Evolutionary conservation across 2,113 vertebrate genomes (phyloP), one percentile per base, ranked within the genome.

Genomic region (Chrysemys picta): DNA sequence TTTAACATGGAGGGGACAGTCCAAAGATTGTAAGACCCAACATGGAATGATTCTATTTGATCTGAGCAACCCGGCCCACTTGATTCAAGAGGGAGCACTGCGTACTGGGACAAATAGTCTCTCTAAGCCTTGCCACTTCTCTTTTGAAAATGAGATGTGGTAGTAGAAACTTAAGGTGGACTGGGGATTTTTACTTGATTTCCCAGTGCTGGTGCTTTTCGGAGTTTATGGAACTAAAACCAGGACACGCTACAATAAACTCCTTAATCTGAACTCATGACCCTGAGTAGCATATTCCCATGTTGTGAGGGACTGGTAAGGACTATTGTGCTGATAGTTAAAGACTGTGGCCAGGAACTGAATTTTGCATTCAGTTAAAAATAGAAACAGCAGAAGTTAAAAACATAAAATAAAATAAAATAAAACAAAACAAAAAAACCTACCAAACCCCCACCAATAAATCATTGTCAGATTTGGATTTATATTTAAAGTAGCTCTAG

Each of bases 41-140:
- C 38, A 45, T 22, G 8, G 35, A 6, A 53, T 79, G 42, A 3
- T 65, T 9, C n/a, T 69, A 13, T 4, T 78, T 91, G 22, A 53
- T 13, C 49, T 50, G 56, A 56, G 57, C 25, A 85, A 52, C 76
- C 45, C 0, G 1, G 35, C 0, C 0, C 14, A 0, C 53, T 91
- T 81, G 53, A n/a, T 59, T 92, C 27, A 10, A 7, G 2, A 19
- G 22, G 49, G n/a, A 47, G 50, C 11, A 0, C 19, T 75, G 19
- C 4, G 2, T 49, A 2, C 29, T 31, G 75, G 14, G 17, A 5
- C 80, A 89, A 88, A 42, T 78, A 25, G 2, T 57, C 21, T 85
- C 17, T 89, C n/a, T 85, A 27, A 80, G 0, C 49, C 49, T 85
- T 22, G 5, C 14, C 62, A n/a, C 31, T 69, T 69, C 82, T 85